Evolutionary conservation across 2,113 vertebrate genomes (phyloP), one percentile per base, ranked within the genome.

Genomic region (Camelus bactrianus): DNA sequence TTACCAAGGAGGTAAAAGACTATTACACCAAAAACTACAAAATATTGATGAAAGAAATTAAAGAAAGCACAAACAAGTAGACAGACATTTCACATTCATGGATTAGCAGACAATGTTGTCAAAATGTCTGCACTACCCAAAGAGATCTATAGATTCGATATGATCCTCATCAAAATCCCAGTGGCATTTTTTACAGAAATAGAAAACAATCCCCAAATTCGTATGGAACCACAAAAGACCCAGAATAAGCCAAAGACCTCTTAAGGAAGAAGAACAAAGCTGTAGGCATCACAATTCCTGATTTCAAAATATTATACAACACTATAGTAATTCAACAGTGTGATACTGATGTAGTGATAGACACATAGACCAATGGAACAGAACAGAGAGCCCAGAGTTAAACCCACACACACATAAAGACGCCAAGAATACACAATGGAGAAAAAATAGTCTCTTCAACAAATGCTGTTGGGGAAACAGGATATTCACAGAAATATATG

Each of bases 221-320:
- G 32, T 38, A 90, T 20, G 19, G 35, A 86, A 81, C 42, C 38
- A 91, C 20, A 58, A 70, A 95, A 93, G 42, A 65, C 20, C 8
- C 16, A 82, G 60, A 50, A 85, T 16, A 72, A 72, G n/a, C 62
- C 48, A 89, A 92, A 79, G 60, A 22, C 8, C 42, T 50, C 6
- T 52, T 88, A 83, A 75, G 60, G 58, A 58, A 42, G 17, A 80
- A 65, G 13, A 80, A 60, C n/a, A 75, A 67, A 73, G n/a, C 26
- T 77, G 20, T 77, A 93, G 46, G 16, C 73, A 28, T 62, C 52
- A 54, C 5, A 70, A 22, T 72, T 83, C 5, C 46, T 75, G 26
- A 54, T n/a, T 89, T 83, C 32, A 89, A 92, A 85, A 84, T 62
- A 52, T 13, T 65, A 12, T 58, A 42, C 32, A 89, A 88, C 85